Base-by-base conservation (phyloP, 2,113 vertebrate genomes). In the Alexandromys fortis region DNA sequence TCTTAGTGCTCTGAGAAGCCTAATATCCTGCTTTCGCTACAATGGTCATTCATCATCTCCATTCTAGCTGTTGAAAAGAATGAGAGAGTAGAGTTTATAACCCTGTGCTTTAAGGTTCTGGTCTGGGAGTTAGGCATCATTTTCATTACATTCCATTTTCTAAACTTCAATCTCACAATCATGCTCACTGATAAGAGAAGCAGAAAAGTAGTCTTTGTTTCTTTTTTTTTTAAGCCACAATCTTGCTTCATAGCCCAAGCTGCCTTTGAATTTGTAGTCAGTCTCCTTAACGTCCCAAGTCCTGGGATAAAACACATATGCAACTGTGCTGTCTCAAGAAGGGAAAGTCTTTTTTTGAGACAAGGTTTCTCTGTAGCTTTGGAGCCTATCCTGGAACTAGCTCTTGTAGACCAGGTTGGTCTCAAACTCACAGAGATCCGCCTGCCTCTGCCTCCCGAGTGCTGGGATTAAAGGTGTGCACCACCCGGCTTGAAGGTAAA, bases 141-240 rank as follows among this genome's bases (percentile, higher is more conserved):
- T 89, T 96, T 91, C 21, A 68, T 91, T 85, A 63, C 2, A 78
- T 93, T 52, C 19, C 22, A 55, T 76, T 95, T 85, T 38, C 77
- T 52, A 93, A 21, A 94, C 91, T 92, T 85, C 52, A 89, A 77
- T 86, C 68, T 86, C 14, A 63, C 77, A 30, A 21, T 75, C n/a
- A 70, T 45, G 85, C 72, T 33, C 92, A 90, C 45, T 79, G 73
- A 67, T 33, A 89, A 55, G 68, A 65, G 61, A 90, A 26, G 19
- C 35, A 91, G 5, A 3, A 33, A 81, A 72, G 9, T 70, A 86
- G 63, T 49, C 4, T 5, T 45, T 17, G 12, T 19, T 38, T 63
- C 3, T 52, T 49, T 49, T 52, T 49, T 30, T 83, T 47, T 67
- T 47, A 12, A 86, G 38, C 7, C 17, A 68, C 8, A 10, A 5